Evolutionary conservation across 2,888 invertebrate genomes (phyloP).

Genomic region (Meliscaeva auricollis): DNA sequence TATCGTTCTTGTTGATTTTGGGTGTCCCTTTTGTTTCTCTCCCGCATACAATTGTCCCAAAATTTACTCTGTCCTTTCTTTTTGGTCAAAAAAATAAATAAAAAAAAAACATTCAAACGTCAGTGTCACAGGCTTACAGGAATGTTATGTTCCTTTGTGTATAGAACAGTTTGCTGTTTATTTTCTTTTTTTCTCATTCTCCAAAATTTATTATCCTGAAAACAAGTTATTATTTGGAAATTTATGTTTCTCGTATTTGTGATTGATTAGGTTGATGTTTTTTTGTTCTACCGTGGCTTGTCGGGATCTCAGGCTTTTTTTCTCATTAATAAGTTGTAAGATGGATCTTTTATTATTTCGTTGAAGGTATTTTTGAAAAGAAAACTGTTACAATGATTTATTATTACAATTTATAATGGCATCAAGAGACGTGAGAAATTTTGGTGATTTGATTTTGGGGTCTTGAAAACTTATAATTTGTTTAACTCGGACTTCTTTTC

Average conservation of each 20-base stretch:
- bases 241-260: constrained; percentile 64
- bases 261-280: constrained; percentile 70
- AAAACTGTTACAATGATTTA: too few species aligned
- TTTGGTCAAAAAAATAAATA: not conserved
- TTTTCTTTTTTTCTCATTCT: constrained; percentile 7
- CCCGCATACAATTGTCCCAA: not conserved
- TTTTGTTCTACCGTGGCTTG: not conserved
- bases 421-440: constrained; percentile 2
- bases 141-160: constrained; percentile 6
- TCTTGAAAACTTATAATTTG: too few species aligned
- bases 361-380: too few species aligned
- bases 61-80: constrained; percentile 4
- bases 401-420: too few species aligned
- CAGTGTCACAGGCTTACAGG: constrained; percentile 19
- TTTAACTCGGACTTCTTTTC: too few species aligned
- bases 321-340: constrained; percentile 50
- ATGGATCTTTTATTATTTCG: constrained; percentile 17
- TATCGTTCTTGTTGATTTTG: constrained; percentile 8
- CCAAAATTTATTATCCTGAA: constrained; percentile 38
- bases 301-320: constrained; percentile 26
- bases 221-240: constrained; percentile 66
- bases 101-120: constrained; percentile 15
- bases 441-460: not conserved
- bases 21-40: constrained; percentile 19
- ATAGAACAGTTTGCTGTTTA: constrained; percentile 18